Evolutionary conservation across 2,888 invertebrate species (phyloP).

Genomic region (Coenonympha glycerion): DNA sequence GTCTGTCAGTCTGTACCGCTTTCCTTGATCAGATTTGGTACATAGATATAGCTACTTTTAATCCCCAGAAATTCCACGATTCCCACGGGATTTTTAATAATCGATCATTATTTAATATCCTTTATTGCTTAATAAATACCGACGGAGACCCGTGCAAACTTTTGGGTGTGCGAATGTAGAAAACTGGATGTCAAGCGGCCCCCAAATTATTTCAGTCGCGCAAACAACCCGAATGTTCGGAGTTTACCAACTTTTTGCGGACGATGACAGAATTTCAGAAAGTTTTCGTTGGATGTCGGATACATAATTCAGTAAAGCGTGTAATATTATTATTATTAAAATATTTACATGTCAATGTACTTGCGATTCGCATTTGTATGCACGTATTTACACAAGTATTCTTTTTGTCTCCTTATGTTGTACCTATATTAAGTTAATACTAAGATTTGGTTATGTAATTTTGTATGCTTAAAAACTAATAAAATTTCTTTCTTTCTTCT

Average conservation of each 20-base stretch:
- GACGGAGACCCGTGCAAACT: constrained; percentile 27
- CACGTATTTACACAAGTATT: too few species aligned
- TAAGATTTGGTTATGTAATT: too few species aligned
- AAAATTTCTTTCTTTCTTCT: too few species aligned
- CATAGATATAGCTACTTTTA: too few species aligned
- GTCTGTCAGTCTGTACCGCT: too few species aligned
- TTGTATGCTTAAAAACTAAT: too few species aligned
- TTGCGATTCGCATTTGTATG: neutral
- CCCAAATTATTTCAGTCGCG: constrained; percentile 21
- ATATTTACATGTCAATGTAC: neutral
- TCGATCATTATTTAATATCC: too few species aligned
- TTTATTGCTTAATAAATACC: constrained; percentile 23
- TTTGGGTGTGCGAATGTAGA: constrained; percentile 21
- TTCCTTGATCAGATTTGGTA: too few species aligned
- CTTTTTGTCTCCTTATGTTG: too few species aligned
- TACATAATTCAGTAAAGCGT: constrained; percentile 7
- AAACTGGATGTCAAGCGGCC: constrained; percentile 22
- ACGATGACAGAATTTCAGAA: constrained; percentile 13
- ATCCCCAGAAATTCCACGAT: too few species aligned
- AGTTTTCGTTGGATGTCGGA: constrained; percentile 11
- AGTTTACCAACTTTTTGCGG: constrained; percentile 25
- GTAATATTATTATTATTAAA: neutral
- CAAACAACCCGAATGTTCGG: constrained; percentile 17
- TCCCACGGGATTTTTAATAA: too few species aligned
- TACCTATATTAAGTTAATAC: too few species aligned